Base-by-base conservation (phyloP, 2,888 invertebrate genomes). In the Xestobium rufovillosum region DNA sequence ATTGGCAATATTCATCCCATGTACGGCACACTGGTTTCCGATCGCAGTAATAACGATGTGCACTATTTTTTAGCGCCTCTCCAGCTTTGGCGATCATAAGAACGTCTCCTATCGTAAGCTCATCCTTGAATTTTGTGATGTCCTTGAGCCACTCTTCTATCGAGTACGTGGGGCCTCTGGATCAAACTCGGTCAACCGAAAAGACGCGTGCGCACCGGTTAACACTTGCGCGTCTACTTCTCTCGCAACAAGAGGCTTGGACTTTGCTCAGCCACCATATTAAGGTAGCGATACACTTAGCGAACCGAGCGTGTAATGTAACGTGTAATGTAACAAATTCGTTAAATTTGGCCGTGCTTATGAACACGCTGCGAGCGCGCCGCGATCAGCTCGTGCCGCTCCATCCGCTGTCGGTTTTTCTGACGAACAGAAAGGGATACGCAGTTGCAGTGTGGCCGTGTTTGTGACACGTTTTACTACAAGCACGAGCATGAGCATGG, bases 51-150 rank as follows among this genome's bases (percentile, higher is more conserved):
- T 26, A 26, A 10, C 26, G 26, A 11, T 26, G 11, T 26, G 4
- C 26, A 1, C 26, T 10, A 26, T 26, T 26, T 26, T 26, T 26
- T 11, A 26, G 26, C 11, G 26, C 26, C n/a, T 39, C 39, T 3
- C 36, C 31, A 6, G 39, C 31, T 26, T 39, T 39, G 3, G 31
- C 14, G n/a, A 39, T 39, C 31, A 39, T 38, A 8, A 37, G 10
- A 4, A 26, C 12, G 14, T 39, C 36, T 3, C 31, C 26, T 4
- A 38, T 27, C 15, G 14, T 3, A 3, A 26, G 26, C 11, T 26
- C 26, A 26, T 11, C 10, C 11, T 26, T 26, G 10, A 26, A 4
- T 11, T 26, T 26, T 10, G 26, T 26, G 26, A 11, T 11, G 26
- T 4, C 26, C 26, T 26, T 11, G 10, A 26, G 26, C 26, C 26